These are phyloP conservation scores for Spea multiplicata DNA, from an alignment of 2,113 vertebrate genomes.

Conservation along the genomic window DNA sequence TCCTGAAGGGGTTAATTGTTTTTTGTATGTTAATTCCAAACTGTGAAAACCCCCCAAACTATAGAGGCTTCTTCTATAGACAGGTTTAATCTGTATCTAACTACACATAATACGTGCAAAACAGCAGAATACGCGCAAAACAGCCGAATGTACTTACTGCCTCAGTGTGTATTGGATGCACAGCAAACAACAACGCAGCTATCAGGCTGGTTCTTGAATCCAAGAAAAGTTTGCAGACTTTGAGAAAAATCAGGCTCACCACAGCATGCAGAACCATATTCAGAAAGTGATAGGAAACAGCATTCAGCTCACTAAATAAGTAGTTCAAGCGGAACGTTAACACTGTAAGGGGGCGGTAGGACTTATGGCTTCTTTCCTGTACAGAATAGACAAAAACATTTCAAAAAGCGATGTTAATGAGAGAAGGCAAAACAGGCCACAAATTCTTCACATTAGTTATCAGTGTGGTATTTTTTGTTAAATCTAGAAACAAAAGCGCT, in stretches of 20 bases:
- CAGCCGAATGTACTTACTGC: slow-evolving; percentile 76
- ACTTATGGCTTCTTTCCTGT: slow-evolving; percentile 97
- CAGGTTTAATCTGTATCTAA: neutral
- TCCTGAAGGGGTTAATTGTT: too few species aligned
- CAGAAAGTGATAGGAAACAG: slow-evolving; percentile 90
- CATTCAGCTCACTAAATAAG: slow-evolving; percentile 85
- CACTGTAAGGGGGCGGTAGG: slow-evolving; percentile 92
- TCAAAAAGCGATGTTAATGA: neutral
- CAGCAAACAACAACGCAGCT: slow-evolving; percentile 88
- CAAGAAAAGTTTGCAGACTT: slow-evolving; percentile 87
- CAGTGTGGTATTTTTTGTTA: too few species aligned
- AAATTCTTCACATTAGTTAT: too few species aligned
- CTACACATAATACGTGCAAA: neutral
- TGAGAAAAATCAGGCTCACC: slow-evolving; percentile 88
- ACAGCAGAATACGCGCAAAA: neutral
- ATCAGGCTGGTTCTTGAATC: slow-evolving; percentile 78
- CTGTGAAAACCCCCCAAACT: too few species aligned
- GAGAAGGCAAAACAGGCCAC: too few species aligned
- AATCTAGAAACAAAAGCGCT: too few species aligned
- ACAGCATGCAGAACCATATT: slow-evolving; percentile 83
- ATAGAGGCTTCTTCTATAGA: neutral
- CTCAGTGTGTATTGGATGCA: slow-evolving; percentile 95
- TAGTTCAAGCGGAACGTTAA: slow-evolving; percentile 96
- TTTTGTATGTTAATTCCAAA: too few species aligned
- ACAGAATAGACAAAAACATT: slow-evolving; percentile 15